Base-by-base conservation (phyloP, 2,113 vertebrate genomes). In the Neotragus moschatus region DNA sequence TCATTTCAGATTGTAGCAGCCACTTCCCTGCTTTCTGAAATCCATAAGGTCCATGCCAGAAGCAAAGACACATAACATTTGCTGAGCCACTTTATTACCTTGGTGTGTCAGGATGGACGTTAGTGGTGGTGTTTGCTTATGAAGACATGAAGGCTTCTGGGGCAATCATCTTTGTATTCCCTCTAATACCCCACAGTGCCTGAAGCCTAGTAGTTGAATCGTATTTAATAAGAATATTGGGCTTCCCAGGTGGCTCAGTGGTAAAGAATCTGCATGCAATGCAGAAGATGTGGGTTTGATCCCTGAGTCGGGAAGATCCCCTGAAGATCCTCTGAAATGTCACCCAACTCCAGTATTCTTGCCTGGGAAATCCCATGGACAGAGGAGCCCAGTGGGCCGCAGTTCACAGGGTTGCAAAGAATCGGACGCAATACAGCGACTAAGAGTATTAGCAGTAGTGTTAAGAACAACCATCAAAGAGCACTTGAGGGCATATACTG, bases 391-490 rank as follows among this genome's bases (percentile, higher is more conserved):
- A 73, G 66, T 0, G 0, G 66, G 66, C 19, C n/a, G 39, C 10
- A 73, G 19, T 73, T 39, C n/a, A 70, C 1, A 36, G 66, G 19
- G 66, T 39, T 73, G 19, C 66, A 25, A 73, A 73, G n/a, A 73
- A 39, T 39, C 0, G 5, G n/a, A 73, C 25, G 10, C 2, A 2
- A 73, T 39, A 25, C 23, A 73, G 66, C 0, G 0, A 73, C n/a
- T 39, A 73, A 87, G 77, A 55, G 21, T 43, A 58, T 90, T 85
- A 19, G 43, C 36, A 30, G 8, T 63, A 66, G 49, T 80, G 12
- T 90, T 86, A 88, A 55, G 36, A 87, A 96, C n/a, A 70, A 86
- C 26, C 70, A 25, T 84, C 51, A 86, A 81, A 90, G 49, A 80
- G 58, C 45, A 58, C 51, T 80, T 58, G 39, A 86, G 7, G 70